Evolutionary conservation across 2,888 invertebrate genomes (phyloP).

Genomic region (Falcaria lacertinaria): DNA sequence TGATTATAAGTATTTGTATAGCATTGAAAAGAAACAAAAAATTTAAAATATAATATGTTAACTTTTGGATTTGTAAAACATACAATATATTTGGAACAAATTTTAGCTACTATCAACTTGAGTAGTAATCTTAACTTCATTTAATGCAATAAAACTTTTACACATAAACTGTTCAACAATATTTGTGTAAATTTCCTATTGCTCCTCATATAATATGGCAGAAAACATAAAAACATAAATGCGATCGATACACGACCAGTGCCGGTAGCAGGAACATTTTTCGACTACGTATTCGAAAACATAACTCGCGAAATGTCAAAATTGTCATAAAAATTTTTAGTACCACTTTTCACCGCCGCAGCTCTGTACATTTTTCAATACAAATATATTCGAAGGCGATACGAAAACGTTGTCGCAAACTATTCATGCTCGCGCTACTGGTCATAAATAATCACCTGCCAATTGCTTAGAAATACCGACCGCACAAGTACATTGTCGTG

Average conservation of each 20-base stretch:
- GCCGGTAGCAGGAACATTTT: too few species aligned
- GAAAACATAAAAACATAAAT: conserved; percentile 57
- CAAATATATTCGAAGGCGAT: too few species aligned
- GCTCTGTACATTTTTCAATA: too few species aligned
- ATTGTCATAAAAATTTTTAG: too few species aligned
- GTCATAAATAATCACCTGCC: too few species aligned
- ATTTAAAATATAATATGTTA: not conserved
- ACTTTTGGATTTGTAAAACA: not conserved
- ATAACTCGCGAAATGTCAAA: too few species aligned
- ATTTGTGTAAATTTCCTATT: too few species aligned
- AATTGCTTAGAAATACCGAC: too few species aligned
- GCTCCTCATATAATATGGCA: conserved; percentile 24
- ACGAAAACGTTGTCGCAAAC: too few species aligned
- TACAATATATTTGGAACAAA: not conserved
- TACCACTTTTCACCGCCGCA: too few species aligned
- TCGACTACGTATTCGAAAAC: too few species aligned
- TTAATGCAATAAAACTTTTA: not conserved
- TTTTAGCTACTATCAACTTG: not conserved
- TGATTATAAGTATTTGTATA: not conserved
- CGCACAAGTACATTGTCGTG: conserved; percentile 10
- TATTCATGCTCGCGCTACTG: too few species aligned
- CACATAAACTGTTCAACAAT: not conserved
- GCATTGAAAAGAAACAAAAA: not conserved
- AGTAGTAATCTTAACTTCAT: not conserved
- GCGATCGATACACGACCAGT: conserved; percentile 48